Evolutionary conservation across 2,888 invertebrate genomes (phyloP).

Genomic region (Urechis unicinctus): DNA sequence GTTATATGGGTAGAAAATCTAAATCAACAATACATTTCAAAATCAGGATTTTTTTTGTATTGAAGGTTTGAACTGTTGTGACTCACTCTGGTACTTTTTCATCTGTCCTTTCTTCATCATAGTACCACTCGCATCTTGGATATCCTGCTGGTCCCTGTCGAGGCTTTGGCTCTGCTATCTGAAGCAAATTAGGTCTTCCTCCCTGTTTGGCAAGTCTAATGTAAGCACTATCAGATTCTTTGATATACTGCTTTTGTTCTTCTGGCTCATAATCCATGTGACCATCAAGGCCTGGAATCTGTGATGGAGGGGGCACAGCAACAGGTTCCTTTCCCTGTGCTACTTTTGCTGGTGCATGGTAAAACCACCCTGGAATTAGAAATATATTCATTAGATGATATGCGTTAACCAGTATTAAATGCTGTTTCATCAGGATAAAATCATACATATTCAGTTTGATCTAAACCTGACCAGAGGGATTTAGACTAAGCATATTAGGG

Average conservation of each 20-base stretch:
- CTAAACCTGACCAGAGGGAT: no score
- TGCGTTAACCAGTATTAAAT: no score
- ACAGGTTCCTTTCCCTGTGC: constrained; percentile 25
- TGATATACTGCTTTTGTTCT: constrained; percentile 5
- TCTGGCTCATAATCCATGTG: neutral
- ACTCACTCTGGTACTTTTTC: no score
- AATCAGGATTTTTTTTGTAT: no score
- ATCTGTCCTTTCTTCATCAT: constrained; percentile 38
- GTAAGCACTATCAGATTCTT: constrained; percentile 35
- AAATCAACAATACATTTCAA: no score
- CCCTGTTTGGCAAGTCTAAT: constrained; percentile 42
- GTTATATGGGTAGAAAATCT: no score
- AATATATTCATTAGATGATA: no score
- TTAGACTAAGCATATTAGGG: no score
- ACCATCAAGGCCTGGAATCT: constrained; percentile 38
- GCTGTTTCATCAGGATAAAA: no score
- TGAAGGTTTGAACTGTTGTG: no score
- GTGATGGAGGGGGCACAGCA: constrained; percentile 32
- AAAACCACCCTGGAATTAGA: constrained; percentile 35
- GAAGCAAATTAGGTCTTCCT: constrained; percentile 37
- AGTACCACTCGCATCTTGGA: constrained; percentile 42
- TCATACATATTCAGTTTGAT: no score
- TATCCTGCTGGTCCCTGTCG: constrained; percentile 27
- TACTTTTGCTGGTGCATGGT: constrained; percentile 37
- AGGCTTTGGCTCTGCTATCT: constrained; percentile 19